Base-by-base conservation (phyloP, 1,140 invertebrate species). In the Epicauta chinensis region DNA sequence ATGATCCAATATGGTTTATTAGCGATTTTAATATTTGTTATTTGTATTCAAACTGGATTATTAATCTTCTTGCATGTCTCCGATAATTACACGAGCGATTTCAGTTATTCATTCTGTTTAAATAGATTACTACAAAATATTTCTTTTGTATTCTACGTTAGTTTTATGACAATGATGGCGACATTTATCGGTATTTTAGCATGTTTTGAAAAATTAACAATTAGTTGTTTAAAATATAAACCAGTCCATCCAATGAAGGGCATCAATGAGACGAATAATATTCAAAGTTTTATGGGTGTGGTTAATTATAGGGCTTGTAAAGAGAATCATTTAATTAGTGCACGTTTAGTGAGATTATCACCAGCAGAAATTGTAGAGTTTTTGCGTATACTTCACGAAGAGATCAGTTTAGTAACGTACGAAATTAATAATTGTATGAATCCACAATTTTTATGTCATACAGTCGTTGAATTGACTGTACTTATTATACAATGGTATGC, bases 401-500 rank as follows among this genome's bases (percentile, higher is more conserved):
- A 66, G 29, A 58, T 68, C 7, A 54, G 62, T 47, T 34, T 64
- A 35, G 48, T 56, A 1, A 65, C 63, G n/a, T 63, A 64, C 40
- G 55, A 54, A 14, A 54, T 61, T 9, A 68, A 68, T 39, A 41
- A 56, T 13, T 56, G 54, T 31, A 32, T 68, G 41, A 64, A 68
- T 55, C 66, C 66, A 11, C 58, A 64, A 36, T 56, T 68, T 13
- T 40, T 68, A 14, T 44, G 60, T 5, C 60, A 65, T 41, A 61
- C 53, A 11, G 48, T 59, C 13, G 55, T 64, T 7, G 66, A 67
- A 46, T 47, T 68, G 11, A 55, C 53, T 1, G 58, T 66, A 3
- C 40, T 67, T 10, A 62, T 68, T 15, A 58, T 68, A 3, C 60
- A 66, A 41, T 65, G 63, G 64, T 68, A 68, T 41, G 58, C 63